phyloP scores from a whole-genome alignment of 92 coral and sea anemone species.

The Siderastrea siderea region DNA sequence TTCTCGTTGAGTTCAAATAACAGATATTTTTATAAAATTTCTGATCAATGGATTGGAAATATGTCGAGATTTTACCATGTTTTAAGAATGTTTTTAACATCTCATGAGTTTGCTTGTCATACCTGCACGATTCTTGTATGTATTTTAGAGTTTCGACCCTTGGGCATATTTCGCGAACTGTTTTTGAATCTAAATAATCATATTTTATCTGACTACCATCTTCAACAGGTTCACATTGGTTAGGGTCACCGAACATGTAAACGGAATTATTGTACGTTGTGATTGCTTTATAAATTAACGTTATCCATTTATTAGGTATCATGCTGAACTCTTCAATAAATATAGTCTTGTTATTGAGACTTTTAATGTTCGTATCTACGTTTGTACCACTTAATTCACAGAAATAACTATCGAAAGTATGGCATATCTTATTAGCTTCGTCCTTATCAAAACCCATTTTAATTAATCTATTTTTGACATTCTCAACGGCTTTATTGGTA shows the following conservation, averaged over 20 bases:
- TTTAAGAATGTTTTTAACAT: too few species aligned
- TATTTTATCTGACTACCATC: slow-evolving; percentile 31
- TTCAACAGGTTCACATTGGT: slow-evolving; percentile 69
- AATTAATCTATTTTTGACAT: slow-evolving; percentile 16
- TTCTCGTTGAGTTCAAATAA: too few species aligned
- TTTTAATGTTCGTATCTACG: too few species aligned
- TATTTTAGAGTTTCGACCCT: slow-evolving; percentile 44
- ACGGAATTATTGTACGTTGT: background rate
- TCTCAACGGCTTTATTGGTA: slow-evolving; percentile 58
- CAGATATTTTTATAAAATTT: too few species aligned
- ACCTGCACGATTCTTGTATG: too few species aligned
- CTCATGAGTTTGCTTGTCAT: too few species aligned
- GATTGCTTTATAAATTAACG: slow-evolving; percentile 32
- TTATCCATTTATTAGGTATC: slow-evolving; percentile 57
- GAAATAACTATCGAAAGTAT: slow-evolving; percentile 53
- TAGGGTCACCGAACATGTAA: slow-evolving; percentile 61
- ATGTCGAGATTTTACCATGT: too few species aligned
- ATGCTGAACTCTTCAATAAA: slow-evolving; percentile 51
- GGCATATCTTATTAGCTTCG: slow-evolving; percentile 33
- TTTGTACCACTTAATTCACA: slow-evolving; percentile 10
- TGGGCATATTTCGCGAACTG: slow-evolving; percentile 56
- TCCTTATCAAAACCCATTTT: background rate
- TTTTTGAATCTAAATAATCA: slow-evolving; percentile 28
- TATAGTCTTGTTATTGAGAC: slow-evolving; percentile 26
- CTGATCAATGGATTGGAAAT: too few species aligned